Conservation (phyloP, 1,140 invertebrate genomes). For the Drosophila fuyamai region DNA sequence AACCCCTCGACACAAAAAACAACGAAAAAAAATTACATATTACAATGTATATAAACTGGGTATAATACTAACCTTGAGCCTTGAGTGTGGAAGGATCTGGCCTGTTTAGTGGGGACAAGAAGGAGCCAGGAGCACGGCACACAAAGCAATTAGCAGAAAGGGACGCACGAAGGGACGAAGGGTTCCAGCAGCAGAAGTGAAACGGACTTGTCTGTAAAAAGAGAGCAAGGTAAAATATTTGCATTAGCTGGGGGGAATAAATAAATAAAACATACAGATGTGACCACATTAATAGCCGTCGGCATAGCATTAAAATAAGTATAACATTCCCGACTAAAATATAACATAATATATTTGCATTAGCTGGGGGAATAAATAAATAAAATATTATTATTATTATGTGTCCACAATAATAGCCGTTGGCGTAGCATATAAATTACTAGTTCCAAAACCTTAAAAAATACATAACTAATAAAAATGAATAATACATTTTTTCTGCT, state of each 20-base stretch:
- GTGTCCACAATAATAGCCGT: too few relatives aligned
- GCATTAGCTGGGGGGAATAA: constrained; percentile 62
- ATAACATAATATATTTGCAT: too few relatives aligned
- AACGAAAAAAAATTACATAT: constrained; percentile 25
- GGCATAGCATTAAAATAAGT: too few relatives aligned
- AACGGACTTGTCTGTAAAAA: constrained; percentile 49
- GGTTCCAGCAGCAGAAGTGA: constrained; percentile 28
- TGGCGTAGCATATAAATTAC: too few relatives aligned
- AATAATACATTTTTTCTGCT: too few relatives aligned
- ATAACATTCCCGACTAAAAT: too few relatives aligned
- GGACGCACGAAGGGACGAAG: constrained; percentile 65
- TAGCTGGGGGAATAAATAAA: too few relatives aligned
- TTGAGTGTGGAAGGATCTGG: constrained; percentile 41
- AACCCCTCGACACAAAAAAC: constrained; percentile 37
- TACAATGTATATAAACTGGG: constrained; percentile 32
- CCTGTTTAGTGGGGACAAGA: constrained; percentile 48
- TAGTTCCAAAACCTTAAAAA: too few relatives aligned
- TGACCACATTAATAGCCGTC: constrained; percentile 18
- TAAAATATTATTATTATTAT: too few relatives aligned
- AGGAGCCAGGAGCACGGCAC: constrained; percentile 33
- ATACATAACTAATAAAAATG: too few relatives aligned
- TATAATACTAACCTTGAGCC: constrained; percentile 48
- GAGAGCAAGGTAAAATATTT: constrained; percentile 74
- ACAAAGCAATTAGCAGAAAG: constrained; percentile 77
- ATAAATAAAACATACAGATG: constrained; percentile 56